Conservation (phyloP, 1,140 invertebrate species). For the Ditylenchus dipsaci region DNA sequence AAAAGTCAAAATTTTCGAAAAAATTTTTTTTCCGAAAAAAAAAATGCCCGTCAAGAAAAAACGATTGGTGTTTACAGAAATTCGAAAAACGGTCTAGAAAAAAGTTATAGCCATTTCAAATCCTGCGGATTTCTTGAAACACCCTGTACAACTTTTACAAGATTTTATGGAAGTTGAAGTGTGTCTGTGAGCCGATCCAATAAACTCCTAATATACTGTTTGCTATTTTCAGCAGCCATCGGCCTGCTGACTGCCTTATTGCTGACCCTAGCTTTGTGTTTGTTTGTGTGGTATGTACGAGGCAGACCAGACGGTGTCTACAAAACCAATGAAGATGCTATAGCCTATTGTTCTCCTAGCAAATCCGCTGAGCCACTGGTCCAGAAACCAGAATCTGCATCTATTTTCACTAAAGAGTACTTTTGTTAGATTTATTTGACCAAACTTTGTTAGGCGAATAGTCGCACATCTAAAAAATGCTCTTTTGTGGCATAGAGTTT, state of each 20-base stretch:
- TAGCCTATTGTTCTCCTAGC: neutral
- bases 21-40: no score
- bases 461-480: no score
- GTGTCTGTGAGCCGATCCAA: neutral
- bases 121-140: no score
- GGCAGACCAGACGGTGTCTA: conserved; percentile 42
- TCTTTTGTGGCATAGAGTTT: no score
- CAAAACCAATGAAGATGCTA: conserved; percentile 38
- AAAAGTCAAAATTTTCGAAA: no score
- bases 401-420: conserved; percentile 8
- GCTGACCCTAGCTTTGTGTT: conserved; percentile 29
- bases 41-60: no score
- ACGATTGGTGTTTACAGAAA: no score
- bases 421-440: conserved; percentile 10
- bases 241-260: conserved; percentile 34
- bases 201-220: neutral
- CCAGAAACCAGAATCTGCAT: neutral
- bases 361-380: conserved; percentile 3
- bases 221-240: conserved; percentile 36
- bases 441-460: no score
- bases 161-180: no score
- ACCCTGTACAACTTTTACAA: no score
- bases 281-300: conserved; percentile 41
- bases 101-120: no score
- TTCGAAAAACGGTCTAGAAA: no score